phyloP scores from a whole-genome alignment of 2,113 vertebrate genomes.

The Tenrec ecaudatus region DNA sequence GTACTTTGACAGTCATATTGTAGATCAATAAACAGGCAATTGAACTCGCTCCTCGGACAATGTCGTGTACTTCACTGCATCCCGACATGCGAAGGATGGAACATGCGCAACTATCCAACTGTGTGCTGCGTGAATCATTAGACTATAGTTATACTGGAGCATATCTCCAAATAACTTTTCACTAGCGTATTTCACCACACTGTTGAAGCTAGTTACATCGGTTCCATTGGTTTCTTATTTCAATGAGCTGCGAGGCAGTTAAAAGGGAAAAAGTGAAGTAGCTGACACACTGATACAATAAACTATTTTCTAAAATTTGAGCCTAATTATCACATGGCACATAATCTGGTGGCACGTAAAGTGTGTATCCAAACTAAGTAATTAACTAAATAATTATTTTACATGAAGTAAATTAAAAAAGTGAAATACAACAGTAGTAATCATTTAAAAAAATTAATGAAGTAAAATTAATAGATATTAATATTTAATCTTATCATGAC shows the following conservation, averaged over 20 bases:
- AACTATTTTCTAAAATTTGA: slow-evolving; percentile 53
- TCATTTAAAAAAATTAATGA: slow-evolving; percentile 33
- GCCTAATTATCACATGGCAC: slow-evolving; percentile 17
- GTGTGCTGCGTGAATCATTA: background rate
- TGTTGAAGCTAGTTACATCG: slow-evolving; percentile 35
- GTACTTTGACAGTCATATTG: slow-evolving; percentile 7
- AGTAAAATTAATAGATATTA: background rate
- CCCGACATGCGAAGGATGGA: background rate
- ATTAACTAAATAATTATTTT: background rate
- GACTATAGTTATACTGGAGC: background rate
- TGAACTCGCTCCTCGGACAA: slow-evolving; percentile 22
- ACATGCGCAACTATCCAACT: background rate
- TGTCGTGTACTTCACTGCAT: slow-evolving; percentile 21
- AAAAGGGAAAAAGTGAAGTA: background rate
- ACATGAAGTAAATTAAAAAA: slow-evolving; percentile 27
- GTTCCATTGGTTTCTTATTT: slow-evolving; percentile 36
- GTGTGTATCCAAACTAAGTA: background rate
- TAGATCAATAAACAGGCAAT: slow-evolving; percentile 49
- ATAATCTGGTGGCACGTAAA: background rate
- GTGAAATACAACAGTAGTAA: background rate
- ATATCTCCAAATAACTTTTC: background rate
- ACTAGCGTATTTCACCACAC: background rate
- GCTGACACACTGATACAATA: background rate
- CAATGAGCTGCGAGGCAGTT: background rate
- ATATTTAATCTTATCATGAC: background rate